phyloP scores from a whole-genome alignment of 2,113 vertebrate species.

The Cygnus buccinator region DNA sequence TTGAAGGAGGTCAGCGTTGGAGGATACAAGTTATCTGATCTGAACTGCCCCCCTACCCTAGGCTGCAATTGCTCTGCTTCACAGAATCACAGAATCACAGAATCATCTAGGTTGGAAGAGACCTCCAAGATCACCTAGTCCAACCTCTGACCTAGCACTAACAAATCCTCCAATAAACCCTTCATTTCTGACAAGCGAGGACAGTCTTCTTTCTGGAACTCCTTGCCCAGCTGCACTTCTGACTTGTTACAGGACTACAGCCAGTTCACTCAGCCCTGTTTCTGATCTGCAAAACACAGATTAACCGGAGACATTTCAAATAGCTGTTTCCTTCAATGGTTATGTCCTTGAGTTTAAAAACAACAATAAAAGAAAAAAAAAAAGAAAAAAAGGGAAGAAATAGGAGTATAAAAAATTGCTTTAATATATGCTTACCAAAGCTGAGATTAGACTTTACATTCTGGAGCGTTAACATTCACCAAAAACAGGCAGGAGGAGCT shows the following conservation, averaged over 20 bases:
- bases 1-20: neutral
- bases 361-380: neutral
- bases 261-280: neutral
- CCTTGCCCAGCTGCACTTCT: too few relatives aligned
- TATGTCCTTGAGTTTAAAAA: neutral
- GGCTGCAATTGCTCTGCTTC: neutral
- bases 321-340: fast-evolving
- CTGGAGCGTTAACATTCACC: neutral
- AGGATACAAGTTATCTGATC: fast-evolving
- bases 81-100: too few relatives aligned
- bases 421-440: neutral
- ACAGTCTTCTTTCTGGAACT: too few relatives aligned
- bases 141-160: too few relatives aligned
- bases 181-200: too few relatives aligned
- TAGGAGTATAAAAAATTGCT: neutral
- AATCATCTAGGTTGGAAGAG: too few relatives aligned
- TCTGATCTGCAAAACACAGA: neutral
- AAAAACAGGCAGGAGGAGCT: neutral
- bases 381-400: neutral
- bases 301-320: neutral
- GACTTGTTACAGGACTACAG: fast-evolving
- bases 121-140: too few relatives aligned
- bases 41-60: fast-evolving
- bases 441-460: neutral
- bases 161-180: too few relatives aligned